Evolutionary conservation across 2,797 vertebrate species (phyloP).

Genomic region (Oceanodroma leucorhoa): DNA sequence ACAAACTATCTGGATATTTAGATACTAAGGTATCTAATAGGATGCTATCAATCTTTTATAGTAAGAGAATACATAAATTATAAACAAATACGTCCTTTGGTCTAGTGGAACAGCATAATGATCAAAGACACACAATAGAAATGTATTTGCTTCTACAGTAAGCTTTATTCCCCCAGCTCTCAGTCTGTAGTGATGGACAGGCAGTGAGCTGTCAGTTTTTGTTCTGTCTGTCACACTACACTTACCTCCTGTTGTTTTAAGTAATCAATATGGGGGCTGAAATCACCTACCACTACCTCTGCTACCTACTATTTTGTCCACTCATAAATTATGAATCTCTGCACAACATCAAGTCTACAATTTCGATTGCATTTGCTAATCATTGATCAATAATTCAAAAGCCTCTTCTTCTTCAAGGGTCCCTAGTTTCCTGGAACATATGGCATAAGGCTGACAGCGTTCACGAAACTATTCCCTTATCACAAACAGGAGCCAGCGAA

Average conservation of each 20-base stretch:
- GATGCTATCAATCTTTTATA: slow-evolving; percentile 79
- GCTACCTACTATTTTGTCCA: slow-evolving; percentile 97
- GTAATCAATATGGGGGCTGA: slow-evolving; percentile 97
- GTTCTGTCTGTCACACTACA: slow-evolving; percentile 88
- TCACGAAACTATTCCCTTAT: slow-evolving; percentile 80
- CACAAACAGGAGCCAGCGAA: slow-evolving; percentile 76
- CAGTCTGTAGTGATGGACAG: slow-evolving; percentile 74
- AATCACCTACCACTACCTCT: slow-evolving; percentile 92
- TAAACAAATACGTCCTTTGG: slow-evolving; percentile 81
- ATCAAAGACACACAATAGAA: slow-evolving; percentile 82
- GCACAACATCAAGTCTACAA: slow-evolving; percentile 91
- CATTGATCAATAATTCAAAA: slow-evolving; percentile 99
- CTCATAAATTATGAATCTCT: slow-evolving; percentile 94
- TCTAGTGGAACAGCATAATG: slow-evolving; percentile 74
- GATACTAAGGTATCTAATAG: slow-evolving; percentile 69
- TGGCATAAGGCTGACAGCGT: slow-evolving; percentile 79
- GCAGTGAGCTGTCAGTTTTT: slow-evolving; percentile 81
- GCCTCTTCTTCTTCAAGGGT: slow-evolving; percentile 88
- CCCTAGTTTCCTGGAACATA: slow-evolving; percentile 90
- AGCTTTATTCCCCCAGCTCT: slow-evolving; percentile 69
- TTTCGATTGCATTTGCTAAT: slow-evolving; percentile 99
- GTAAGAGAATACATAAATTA: slow-evolving; percentile 80
- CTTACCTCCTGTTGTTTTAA: slow-evolving; percentile 94
- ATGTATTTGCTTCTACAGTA: slow-evolving; percentile 74
- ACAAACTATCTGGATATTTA: slow-evolving; percentile 75